These are phyloP conservation scores for Myotis planiceps DNA, from an alignment of 2,797 vertebrate species.

Conservation along the genomic window DNA sequence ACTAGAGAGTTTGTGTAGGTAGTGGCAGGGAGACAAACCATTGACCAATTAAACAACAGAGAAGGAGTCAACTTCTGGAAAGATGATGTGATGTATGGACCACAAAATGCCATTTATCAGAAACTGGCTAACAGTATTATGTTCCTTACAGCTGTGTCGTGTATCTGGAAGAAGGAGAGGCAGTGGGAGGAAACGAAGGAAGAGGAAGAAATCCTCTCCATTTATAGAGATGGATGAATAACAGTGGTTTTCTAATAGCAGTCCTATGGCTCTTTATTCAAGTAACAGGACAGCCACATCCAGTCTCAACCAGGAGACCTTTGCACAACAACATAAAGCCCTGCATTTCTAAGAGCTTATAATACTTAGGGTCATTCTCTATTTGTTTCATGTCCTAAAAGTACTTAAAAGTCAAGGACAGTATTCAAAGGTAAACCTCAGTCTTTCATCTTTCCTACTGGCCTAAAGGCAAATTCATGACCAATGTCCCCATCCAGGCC, in stretches of 20 bases:
- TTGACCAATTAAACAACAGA: background rate
- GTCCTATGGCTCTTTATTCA: background rate
- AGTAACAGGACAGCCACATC: background rate
- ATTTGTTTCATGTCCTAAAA: background rate
- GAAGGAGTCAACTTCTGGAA: background rate
- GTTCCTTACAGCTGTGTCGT: background rate
- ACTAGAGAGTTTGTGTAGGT: background rate
- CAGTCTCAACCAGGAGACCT: background rate
- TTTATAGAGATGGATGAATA: background rate
- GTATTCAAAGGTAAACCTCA: slow-evolving; percentile 75
- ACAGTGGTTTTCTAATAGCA: background rate
- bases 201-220: background rate
- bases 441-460: slow-evolving; percentile 67
- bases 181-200: accelerated
- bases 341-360: background rate
- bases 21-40: background rate
- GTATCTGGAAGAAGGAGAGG: background rate
- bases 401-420: slow-evolving; percentile 62
- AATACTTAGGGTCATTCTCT: background rate
- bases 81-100: background rate
- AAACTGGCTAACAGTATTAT: background rate
- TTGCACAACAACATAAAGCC: background rate
- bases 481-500: background rate
- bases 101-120: background rate
- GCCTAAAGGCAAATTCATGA: slow-evolving; percentile 68